Conservation (phyloP, 2,888 invertebrate species). For the Drosophila affinis region DNA sequence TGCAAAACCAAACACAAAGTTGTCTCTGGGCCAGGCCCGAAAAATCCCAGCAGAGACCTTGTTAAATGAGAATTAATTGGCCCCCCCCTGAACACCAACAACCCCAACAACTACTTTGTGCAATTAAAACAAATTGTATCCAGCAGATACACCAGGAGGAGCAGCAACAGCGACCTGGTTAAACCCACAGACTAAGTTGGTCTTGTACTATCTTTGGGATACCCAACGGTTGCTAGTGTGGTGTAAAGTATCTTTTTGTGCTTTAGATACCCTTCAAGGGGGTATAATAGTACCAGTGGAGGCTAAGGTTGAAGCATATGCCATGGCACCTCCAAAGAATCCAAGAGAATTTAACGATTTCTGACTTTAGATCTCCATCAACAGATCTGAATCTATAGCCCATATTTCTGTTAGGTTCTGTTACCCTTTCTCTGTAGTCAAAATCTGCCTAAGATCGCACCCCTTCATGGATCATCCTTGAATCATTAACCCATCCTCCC, state of each 20-base stretch:
- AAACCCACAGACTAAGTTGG: constrained; percentile 19
- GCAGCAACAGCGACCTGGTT: constrained; percentile 11
- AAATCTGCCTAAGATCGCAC: too few relatives aligned
- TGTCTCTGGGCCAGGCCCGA: constrained; percentile 25
- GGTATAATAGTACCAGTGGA: neutral
- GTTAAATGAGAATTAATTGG: constrained; percentile 79
- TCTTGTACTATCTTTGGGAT: neutral
- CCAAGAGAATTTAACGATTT: too few relatives aligned
- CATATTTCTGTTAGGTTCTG: too few relatives aligned
- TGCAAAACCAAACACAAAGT: constrained; percentile 26
- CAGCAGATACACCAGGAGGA: constrained; percentile 56
- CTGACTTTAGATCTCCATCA: too few relatives aligned
- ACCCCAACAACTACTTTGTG: constrained; percentile 68
- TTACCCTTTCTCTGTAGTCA: too few relatives aligned
- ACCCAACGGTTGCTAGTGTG: neutral
- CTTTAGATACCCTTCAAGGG: neutral
- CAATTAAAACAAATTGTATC: constrained; percentile 81
- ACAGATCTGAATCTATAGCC: too few relatives aligned
- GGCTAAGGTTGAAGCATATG: too few relatives aligned
- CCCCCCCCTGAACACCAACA: constrained; percentile 5
- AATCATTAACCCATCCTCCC: neutral
- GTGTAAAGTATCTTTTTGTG: too few relatives aligned
- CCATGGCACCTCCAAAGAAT: too few relatives aligned
- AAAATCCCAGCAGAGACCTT: constrained; percentile 62
- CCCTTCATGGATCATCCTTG: too few relatives aligned